phyloP scores from a whole-genome alignment of 2,888 invertebrate genomes.

The Polydrusus pterygomalis region DNA sequence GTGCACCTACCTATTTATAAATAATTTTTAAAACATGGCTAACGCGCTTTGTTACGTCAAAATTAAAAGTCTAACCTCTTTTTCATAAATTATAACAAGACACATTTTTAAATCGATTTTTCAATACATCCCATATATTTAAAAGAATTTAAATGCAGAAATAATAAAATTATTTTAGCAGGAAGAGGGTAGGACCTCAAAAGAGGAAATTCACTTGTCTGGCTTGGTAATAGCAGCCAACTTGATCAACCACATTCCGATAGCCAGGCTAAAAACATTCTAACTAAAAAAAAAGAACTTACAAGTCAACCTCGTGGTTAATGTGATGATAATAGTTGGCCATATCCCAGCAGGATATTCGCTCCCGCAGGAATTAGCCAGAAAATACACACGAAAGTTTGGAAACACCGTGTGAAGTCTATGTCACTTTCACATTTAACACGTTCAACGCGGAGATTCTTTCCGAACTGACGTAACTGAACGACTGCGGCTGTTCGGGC shows the following conservation, averaged over 20 bases:
- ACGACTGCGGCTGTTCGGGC: not conserved
- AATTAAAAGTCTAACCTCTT: conserved; percentile 48
- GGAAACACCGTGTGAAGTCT: conserved; percentile 60
- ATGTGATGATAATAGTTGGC: conserved; percentile 65
- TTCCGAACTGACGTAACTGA: conserved; percentile 29
- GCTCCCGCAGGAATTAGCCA: conserved; percentile 60
- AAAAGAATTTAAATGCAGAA: not conserved
- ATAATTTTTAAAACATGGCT: conserved; percentile 24
- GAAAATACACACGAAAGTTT: conserved; percentile 64
- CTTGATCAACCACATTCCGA: conserved; percentile 22
- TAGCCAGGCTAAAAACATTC: not conserved
- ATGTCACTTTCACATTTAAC: not conserved
- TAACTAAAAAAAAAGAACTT: conserved; percentile 56
- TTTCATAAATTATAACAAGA: not conserved
- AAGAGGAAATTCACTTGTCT: conserved; percentile 4
- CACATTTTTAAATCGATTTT: too few species aligned
- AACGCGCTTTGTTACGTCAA: conserved; percentile 41
- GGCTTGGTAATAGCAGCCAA: not conserved
- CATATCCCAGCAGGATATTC: conserved; percentile 67
- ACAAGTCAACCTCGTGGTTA: conserved; percentile 63
- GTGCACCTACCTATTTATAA: not conserved
- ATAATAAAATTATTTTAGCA: not conserved
- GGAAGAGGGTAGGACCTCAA: too few species aligned
- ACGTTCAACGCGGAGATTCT: not conserved
- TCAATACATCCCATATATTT: too few species aligned